Conservation (phyloP, 2,113 vertebrate species). For the Atherinomorus stipes region DNA sequence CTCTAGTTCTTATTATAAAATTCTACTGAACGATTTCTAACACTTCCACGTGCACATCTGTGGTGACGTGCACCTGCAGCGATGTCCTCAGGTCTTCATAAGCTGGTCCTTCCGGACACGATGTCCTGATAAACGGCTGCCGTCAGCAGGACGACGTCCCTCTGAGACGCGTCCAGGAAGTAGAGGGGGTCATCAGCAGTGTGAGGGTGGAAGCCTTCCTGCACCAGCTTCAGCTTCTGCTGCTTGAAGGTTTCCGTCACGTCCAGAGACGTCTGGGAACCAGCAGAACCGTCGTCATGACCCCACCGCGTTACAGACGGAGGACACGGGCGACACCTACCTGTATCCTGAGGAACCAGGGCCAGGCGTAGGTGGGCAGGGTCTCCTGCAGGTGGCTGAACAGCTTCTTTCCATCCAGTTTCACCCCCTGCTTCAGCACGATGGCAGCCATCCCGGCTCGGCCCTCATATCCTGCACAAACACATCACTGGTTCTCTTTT, state of each 20-base stretch:
- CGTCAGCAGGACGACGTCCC: slow-evolving; percentile 79
- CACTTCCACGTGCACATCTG: too few relatives aligned
- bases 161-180: slow-evolving; percentile 77
- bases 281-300: neutral
- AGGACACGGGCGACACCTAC: slow-evolving; percentile 38
- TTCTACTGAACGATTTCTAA: too few relatives aligned
- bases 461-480: slow-evolving; percentile 87
- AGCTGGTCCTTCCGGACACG: slow-evolving; percentile 77
- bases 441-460: slow-evolving; percentile 88
- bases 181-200: slow-evolving; percentile 78
- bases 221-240: slow-evolving; percentile 84
- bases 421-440: slow-evolving; percentile 76
- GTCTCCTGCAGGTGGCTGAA: slow-evolving; percentile 77
- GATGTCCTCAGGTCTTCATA: slow-evolving; percentile 60
- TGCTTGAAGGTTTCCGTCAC: slow-evolving; percentile 90
- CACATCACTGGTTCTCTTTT: neutral
- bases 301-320: too few relatives aligned
- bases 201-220: slow-evolving; percentile 82
- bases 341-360: slow-evolving; percentile 74
- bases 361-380: slow-evolving; percentile 83
- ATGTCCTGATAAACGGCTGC: slow-evolving; percentile 73
- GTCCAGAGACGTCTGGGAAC: slow-evolving; percentile 81
- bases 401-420: slow-evolving; percentile 77
- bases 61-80: neutral
- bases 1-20: too few relatives aligned